Conservation (phyloP, 2,113 vertebrate genomes). For the Saguinus imperator region DNA sequence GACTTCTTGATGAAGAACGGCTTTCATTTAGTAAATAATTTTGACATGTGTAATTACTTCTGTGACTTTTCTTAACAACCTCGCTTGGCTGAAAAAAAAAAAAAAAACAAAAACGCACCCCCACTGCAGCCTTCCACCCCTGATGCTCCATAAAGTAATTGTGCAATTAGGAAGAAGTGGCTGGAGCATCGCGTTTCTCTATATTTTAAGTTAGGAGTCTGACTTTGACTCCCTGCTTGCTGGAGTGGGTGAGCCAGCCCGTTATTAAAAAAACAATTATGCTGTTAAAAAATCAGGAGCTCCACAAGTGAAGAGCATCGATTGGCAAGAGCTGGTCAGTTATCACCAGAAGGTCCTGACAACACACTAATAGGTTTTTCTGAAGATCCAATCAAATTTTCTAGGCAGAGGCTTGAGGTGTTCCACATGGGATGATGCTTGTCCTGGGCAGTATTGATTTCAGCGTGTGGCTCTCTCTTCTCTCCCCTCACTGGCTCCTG, state of each 20-base stretch:
- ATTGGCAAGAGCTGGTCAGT: slow-evolving; percentile 72
- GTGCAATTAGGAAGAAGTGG: slow-evolving; percentile 72
- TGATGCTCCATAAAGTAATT: background rate
- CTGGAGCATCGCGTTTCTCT: background rate
- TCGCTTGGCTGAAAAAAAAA: background rate
- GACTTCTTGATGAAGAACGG: slow-evolving; percentile 56
- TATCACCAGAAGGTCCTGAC: slow-evolving; percentile 83
- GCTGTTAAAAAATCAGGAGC: slow-evolving; percentile 69
- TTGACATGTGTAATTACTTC: slow-evolving; percentile 64
- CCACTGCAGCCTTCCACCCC: rapidly evolving
- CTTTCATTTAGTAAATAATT: slow-evolving; percentile 69
- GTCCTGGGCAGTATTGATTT: slow-evolving; percentile 71
- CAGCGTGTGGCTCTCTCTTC: background rate
- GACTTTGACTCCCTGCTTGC: slow-evolving; percentile 56
- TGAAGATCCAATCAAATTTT: slow-evolving; percentile 82
- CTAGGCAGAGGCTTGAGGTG: slow-evolving; percentile 66
- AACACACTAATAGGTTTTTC: slow-evolving; percentile 85
- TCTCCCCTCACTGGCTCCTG: background rate
- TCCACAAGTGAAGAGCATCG: slow-evolving; percentile 74
- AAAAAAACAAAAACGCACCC: background rate
- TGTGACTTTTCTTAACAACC: slow-evolving; percentile 63
- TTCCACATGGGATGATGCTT: slow-evolving; percentile 72
- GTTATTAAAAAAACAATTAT: slow-evolving; percentile 79
- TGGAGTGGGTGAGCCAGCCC: slow-evolving; percentile 69
- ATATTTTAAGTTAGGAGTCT: slow-evolving; percentile 59